A percentile compares a stretch with the other conserved stretches of the same genome.
phyloP scores from a whole-genome alignment of 2,113 vertebrate species.

The Myanophis thanlyinensis region DNA sequence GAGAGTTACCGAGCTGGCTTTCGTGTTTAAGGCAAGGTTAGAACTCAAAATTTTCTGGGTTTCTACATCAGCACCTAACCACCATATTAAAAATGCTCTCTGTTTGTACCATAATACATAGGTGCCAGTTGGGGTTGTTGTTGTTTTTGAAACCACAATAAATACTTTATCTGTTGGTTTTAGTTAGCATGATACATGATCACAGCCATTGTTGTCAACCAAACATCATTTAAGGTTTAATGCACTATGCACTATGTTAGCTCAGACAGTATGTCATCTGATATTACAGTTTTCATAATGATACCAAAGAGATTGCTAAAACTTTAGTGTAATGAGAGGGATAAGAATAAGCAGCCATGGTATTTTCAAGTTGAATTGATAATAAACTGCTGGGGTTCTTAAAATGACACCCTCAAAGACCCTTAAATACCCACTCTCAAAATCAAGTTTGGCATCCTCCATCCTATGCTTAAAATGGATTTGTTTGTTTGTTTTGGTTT shows the following conservation, averaged over 20 bases:
- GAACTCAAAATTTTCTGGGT: background rate
- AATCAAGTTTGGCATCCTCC: background rate
- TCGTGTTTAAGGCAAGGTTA: background rate
- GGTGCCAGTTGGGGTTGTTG: background rate
- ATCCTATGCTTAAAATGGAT: background rate
- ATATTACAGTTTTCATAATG: background rate
- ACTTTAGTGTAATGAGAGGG: background rate
- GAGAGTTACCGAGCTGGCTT: background rate
- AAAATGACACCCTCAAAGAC: background rate
- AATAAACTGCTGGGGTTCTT: background rate
- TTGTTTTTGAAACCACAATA: background rate
- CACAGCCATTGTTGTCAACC: background rate
- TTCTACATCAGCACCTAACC: background rate
- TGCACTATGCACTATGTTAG: background rate
- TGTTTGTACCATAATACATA: background rate
- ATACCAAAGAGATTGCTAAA: background rate
- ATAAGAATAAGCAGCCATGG: background rate
- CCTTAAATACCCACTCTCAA: background rate
- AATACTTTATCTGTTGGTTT: background rate
- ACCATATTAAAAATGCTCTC: background rate
- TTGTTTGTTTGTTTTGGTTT: background rate
- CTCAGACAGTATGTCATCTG: background rate
- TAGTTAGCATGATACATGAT: background rate
- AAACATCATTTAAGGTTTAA: background rate
- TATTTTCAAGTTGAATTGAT: background rate